Evolutionary conservation across 2,797 vertebrate species (phyloP).

Genomic region (Oreochromis mossambicus): DNA sequence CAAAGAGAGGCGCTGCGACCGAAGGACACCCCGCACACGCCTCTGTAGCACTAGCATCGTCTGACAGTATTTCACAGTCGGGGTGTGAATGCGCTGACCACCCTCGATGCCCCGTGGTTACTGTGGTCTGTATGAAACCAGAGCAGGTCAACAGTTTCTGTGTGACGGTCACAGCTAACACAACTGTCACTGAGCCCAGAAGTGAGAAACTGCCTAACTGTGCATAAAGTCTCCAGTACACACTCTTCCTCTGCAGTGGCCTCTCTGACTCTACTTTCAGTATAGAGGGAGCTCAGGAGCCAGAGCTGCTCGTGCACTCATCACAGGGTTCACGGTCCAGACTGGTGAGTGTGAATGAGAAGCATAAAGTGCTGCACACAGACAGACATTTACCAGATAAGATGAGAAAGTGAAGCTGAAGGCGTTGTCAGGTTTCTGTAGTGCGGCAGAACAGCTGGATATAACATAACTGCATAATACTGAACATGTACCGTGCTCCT

Average conservation of each 20-base stretch:
- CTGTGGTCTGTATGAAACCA: background rate
- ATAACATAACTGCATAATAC: background rate
- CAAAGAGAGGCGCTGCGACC: rapidly evolving
- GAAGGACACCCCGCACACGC: background rate
- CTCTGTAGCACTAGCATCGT: background rate
- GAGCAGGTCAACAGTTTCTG: background rate
- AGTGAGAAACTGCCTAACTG: background rate
- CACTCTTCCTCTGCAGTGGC: background rate
- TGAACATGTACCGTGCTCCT: background rate
- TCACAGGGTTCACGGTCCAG: background rate
- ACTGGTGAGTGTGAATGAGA: background rate
- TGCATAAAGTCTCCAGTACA: background rate
- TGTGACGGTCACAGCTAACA: background rate
- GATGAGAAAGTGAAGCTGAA: background rate
- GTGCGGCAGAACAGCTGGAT: background rate
- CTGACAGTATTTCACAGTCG: background rate
- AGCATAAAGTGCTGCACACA: background rate
- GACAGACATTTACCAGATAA: background rate
- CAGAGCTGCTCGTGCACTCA: background rate
- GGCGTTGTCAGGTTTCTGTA: background rate
- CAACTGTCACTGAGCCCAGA: background rate
- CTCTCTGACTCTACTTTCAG: background rate
- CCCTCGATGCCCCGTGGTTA: background rate
- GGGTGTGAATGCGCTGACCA: background rate
- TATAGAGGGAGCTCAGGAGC: background rate